Evolutionary conservation across 2,888 invertebrate genomes (phyloP).

Genomic region (Quadroppia sp.): DNA sequence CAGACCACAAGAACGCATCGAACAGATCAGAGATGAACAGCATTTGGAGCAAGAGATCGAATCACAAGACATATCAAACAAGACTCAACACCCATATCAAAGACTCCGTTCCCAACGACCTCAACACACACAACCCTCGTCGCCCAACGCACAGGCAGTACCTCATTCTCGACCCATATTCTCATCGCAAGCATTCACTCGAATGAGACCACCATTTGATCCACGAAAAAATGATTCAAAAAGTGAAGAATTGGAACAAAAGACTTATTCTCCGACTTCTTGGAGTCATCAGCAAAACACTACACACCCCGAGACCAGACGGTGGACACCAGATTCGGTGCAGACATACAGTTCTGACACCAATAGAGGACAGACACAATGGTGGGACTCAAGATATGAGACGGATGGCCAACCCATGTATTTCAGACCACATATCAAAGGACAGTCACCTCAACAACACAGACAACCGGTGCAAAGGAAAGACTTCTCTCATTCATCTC

Average conservation of each 20-base stretch:
- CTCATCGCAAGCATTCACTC: neutral
- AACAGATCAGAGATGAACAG: conserved; percentile 4
- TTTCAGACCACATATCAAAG: neutral
- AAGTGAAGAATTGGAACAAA: neutral
- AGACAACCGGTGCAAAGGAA: no score
- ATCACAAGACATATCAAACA: neutral
- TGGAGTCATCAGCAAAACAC: conserved; percentile 17
- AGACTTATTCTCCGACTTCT: conserved; percentile 12
- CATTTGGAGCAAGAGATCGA: neutral
- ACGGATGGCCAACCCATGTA: neutral
- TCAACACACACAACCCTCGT: neutral
- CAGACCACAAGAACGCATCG: neutral
- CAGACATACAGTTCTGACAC: neutral
- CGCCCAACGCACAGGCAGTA: neutral
- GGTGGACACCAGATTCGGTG: neutral
- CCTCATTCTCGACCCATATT: neutral
- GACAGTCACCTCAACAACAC: neutral
- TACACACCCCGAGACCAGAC: neutral
- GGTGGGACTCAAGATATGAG: conserved; percentile 19
- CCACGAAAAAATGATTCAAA: neutral
- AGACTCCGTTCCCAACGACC: neutral
- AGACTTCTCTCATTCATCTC: no score
- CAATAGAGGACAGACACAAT: neutral
- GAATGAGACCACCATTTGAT: neutral
- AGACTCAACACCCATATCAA: neutral